Conservation (phyloP, 2,113 vertebrate species). For the chimpanzee (Pan troglodytes) region NHGRI_mPanTro3-v2.1_pri NC_072398.2:196004001-196004500, state of each 20-base stretch:
- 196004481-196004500: slow-evolving; percentile 52
- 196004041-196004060: slow-evolving; percentile 60
- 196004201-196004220: slow-evolving; percentile 69
- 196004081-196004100: slow-evolving; percentile 60
- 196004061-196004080: slow-evolving; percentile 60
- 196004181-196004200: slow-evolving; percentile 75
- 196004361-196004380: slow-evolving; percentile 49
- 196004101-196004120: slow-evolving; percentile 70
- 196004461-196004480: slow-evolving; percentile 71
- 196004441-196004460: slow-evolving; percentile 67
- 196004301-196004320: slow-evolving; percentile 73
- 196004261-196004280: slow-evolving; percentile 68
- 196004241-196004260: slow-evolving; percentile 73
- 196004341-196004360: slow-evolving; percentile 74
- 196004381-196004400: slow-evolving; percentile 55
- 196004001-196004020: slow-evolving; percentile 64
- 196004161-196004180: slow-evolving; percentile 63
- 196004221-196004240: slow-evolving; percentile 69
- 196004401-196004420: slow-evolving; percentile 70
- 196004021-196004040: slow-evolving; percentile 69
- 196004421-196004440: slow-evolving; percentile 69
- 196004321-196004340: slow-evolving; percentile 76
- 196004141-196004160: slow-evolving; percentile 75
- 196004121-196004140: slow-evolving; percentile 66
- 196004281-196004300: slow-evolving; percentile 54